Conservation (phyloP, 2,113 vertebrate species). For the Spilogale gracilis region DNA sequence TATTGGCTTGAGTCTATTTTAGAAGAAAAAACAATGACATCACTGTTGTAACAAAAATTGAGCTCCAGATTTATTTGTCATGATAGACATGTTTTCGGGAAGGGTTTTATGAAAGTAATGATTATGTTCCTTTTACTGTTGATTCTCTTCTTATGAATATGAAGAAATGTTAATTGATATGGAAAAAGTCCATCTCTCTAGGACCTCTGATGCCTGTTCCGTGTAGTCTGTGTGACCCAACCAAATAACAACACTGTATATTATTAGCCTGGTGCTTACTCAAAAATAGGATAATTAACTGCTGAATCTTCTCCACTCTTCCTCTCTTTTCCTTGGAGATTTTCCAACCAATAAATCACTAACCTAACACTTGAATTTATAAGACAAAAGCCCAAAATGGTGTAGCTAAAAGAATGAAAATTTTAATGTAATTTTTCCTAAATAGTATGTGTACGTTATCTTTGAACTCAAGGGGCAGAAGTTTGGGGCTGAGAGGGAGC, state of each 20-base stretch:
- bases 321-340: not conserved
- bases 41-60: not conserved
- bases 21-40: not conserved
- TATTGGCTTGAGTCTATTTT: not conserved
- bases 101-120: not conserved
- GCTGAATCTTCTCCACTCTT: not conserved
- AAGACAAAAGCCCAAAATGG: slow-evolving; percentile 1
- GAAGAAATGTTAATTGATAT: not conserved
- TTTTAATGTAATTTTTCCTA: not conserved
- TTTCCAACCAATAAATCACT: slow-evolving; percentile 54
- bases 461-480: not conserved
- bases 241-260: not conserved
- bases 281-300: slow-evolving; percentile 44
- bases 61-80: not conserved
- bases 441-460: not conserved
- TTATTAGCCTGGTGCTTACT: not conserved
- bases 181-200: not conserved
- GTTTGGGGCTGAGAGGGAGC: not conserved
- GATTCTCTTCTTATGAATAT: not conserved
- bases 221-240: not conserved
- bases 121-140: not conserved
- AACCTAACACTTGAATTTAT: not conserved
- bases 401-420: slow-evolving; percentile 2
- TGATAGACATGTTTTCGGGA: not conserved
- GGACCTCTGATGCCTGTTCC: not conserved